Percentiles rank a stretch among this genome's conserved stretches.
phyloP scores from a whole-genome alignment of 23 tunicate genomes.

The Oikopleura dioica region DNA sequence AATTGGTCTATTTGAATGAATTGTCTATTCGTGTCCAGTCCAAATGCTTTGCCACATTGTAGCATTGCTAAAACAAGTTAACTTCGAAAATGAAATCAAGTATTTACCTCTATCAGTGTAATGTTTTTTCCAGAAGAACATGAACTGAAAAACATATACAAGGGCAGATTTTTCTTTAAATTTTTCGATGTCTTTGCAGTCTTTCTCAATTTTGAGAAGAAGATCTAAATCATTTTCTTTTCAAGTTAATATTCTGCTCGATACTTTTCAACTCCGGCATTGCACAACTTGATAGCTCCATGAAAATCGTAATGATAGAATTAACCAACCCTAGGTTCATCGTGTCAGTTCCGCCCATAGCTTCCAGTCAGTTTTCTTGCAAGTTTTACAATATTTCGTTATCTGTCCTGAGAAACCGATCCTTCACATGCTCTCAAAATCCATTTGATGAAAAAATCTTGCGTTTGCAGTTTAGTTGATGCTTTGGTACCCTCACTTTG shows the following conservation, averaged over 20 bases:
- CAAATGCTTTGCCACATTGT: conserved; percentile 34
- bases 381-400: too few species aligned
- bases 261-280: background rate
- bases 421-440: too few species aligned
- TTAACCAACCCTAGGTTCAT: background rate
- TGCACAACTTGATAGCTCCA: background rate
- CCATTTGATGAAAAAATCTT: too few species aligned
- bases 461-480: too few species aligned
- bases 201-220: too few species aligned
- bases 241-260: background rate
- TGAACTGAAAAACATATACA: background rate
- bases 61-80: conserved; percentile 24
- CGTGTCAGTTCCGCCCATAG: background rate
- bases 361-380: too few species aligned
- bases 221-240: background rate
- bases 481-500: too few species aligned
- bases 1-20: background rate
- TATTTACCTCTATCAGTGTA: background rate
- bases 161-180: background rate
- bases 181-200: too few species aligned
- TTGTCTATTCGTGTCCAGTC: conserved; percentile 17
- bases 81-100: too few species aligned
- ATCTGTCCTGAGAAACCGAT: too few species aligned
- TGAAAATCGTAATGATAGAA: background rate
- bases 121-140: background rate